Conservation (phyloP, 2,113 vertebrate species). For the Vombatus ursinus region DNA sequence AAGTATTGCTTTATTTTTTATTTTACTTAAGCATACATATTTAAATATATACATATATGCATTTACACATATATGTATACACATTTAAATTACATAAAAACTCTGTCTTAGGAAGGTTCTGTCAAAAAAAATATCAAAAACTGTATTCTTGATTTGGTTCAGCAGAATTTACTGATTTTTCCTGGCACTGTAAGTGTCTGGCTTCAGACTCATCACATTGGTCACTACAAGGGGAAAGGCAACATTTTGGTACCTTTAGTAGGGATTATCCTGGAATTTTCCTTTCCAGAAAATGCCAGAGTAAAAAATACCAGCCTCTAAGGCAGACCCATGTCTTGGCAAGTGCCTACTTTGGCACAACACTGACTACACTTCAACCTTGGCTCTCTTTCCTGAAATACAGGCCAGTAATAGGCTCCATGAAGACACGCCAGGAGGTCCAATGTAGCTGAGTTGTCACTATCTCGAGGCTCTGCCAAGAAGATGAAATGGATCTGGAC, state of each 20-base stretch:
- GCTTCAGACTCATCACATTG: neutral
- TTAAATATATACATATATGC: neutral
- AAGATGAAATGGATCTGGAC: constrained; percentile 21
- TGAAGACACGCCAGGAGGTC: neutral
- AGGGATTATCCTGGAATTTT: constrained; percentile 31
- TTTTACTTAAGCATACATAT: neutral
- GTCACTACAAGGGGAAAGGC: constrained; percentile 18
- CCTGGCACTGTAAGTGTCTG: neutral
- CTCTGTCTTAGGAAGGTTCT: neutral
- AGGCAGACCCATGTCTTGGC: neutral
- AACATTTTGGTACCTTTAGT: constrained; percentile 2
- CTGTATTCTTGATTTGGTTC: neutral
- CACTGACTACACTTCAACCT: neutral
- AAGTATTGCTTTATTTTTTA: constrained; percentile 24
- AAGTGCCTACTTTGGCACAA: neutral
- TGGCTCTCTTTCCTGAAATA: neutral
- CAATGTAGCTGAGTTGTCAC: neutral
- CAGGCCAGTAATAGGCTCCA: neutral
- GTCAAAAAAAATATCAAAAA: neutral
- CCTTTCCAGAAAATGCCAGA: constrained; percentile 26
- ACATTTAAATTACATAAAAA: neutral
- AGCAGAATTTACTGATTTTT: neutral
- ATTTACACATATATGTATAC: neutral
- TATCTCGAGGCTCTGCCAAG: constrained; percentile 28
- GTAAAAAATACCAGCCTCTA: neutral